Evolutionary conservation across 2,888 invertebrate genomes (phyloP).

Genomic region (Dastarcus helophoroides): DNA sequence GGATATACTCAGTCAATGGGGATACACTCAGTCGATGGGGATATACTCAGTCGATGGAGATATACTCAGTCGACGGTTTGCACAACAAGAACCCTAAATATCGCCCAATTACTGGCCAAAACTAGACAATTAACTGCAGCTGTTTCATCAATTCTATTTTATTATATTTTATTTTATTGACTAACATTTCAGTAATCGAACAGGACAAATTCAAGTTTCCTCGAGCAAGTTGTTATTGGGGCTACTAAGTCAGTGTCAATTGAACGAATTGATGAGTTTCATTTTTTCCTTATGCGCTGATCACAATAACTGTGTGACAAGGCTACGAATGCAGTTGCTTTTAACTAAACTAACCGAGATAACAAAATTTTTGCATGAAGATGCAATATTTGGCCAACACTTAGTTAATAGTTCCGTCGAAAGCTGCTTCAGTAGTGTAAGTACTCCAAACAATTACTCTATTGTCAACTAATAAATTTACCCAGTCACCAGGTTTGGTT

Average conservation of each 20-base stretch:
- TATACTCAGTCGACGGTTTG: too few relatives aligned
- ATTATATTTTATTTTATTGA: too few relatives aligned
- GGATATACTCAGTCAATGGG: too few relatives aligned
- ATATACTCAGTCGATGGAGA: too few relatives aligned
- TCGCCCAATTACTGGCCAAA: too few relatives aligned
- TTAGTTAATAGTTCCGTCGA: slow-evolving; percentile 55
- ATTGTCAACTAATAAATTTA: too few relatives aligned
- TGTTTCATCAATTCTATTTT: slow-evolving; percentile 4
- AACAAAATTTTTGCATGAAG: slow-evolving; percentile 51
- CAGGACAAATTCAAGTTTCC: slow-evolving; percentile 51
- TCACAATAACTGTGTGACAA: slow-evolving; percentile 63
- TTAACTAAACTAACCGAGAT: slow-evolving; percentile 51
- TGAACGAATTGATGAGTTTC: slow-evolving; percentile 52
- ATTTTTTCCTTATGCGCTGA: slow-evolving; percentile 61
- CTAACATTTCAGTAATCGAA: slow-evolving; percentile 41
- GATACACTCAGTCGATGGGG: too few relatives aligned
- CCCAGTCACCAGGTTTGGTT: slow-evolving; percentile 56
- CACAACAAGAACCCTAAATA: too few relatives aligned
- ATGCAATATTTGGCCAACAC: slow-evolving; percentile 48
- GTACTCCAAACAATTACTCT: too few relatives aligned
- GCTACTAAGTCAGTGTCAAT: slow-evolving; percentile 51
- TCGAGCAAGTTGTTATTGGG: slow-evolving; percentile 58
- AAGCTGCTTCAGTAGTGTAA: slow-evolving; percentile 60
- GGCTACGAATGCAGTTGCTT: slow-evolving; percentile 48
- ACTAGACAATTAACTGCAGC: neutral